Percentiles rank a stretch among this genome's conserved stretches.
Conservation (phyloP, 92 coral and sea anemone species). For the Paragorgia papillata region DNA sequence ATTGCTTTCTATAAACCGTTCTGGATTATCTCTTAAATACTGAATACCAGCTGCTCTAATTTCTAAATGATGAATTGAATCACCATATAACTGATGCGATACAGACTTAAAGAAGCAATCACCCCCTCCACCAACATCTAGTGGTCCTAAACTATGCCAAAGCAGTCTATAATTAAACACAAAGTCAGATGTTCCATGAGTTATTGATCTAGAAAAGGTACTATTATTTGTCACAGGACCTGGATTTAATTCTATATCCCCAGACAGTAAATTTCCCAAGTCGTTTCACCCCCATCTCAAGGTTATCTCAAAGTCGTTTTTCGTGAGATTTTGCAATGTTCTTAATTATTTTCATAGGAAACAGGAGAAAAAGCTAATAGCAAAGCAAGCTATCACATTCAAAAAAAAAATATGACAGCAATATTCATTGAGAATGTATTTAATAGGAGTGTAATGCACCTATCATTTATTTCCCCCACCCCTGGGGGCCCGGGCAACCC, state of each 20-base stretch:
- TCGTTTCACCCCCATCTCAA: no score
- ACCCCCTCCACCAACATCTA: constrained; percentile 62
- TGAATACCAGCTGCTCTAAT: constrained; percentile 50
- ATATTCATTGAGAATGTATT: no score
- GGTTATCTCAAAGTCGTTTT: no score
- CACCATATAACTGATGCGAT: constrained; percentile 58
- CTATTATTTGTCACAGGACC: constrained; percentile 63
- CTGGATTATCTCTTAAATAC: constrained; percentile 58
- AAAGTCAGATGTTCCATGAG: constrained; percentile 44
- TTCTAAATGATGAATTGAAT: constrained; percentile 56
- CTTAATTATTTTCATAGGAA: no score
- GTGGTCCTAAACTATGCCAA: constrained; percentile 53
- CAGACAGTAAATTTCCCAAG: constrained; percentile 60
- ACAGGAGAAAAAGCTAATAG: no score
- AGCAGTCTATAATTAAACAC: constrained; percentile 56
- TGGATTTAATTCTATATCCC: constrained; percentile 64
- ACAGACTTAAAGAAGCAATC: constrained; percentile 60
- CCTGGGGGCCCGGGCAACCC: no score
- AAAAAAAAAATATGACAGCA: no score
- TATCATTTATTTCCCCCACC: no score
- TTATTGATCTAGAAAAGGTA: constrained; percentile 43
- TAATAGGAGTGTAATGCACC: no score
- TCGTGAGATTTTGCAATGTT: no score
- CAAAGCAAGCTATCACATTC: no score
- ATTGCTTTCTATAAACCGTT: constrained; percentile 61